A percentile compares a stretch with the other conserved stretches of the same genome.
These are phyloP conservation scores for Clitarchus hookeri DNA, from an alignment of 2,888 invertebrate species.

Conservation along the genomic window DNA sequence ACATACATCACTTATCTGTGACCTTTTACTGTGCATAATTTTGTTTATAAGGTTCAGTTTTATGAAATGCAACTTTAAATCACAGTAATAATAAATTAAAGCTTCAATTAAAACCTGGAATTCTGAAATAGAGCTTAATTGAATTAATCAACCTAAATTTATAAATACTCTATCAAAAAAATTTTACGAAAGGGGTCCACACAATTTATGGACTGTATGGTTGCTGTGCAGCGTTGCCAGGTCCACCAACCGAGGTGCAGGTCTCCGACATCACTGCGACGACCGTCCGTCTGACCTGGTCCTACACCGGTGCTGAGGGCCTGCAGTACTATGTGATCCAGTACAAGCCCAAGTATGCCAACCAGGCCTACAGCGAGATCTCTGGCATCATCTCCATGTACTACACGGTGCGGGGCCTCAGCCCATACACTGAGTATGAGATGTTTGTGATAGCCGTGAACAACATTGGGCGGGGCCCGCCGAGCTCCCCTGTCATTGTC, in stretches of 20 bases:
- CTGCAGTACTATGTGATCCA: constrained; percentile 96
- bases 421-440: constrained; percentile 95
- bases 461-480: constrained; percentile 89
- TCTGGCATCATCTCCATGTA: constrained; percentile 92
- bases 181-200: no score
- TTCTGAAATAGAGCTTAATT: no score
- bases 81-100: no score
- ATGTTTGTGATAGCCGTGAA: constrained; percentile 95
- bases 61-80: no score
- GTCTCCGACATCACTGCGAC: constrained; percentile 94
- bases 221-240: constrained; percentile 77
- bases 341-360: constrained; percentile 93
- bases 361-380: constrained; percentile 90
- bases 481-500: constrained; percentile 85
- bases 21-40: no score
- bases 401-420: constrained; percentile 86
- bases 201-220: no score
- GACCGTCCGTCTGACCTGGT: constrained; percentile 91
- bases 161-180: no score
- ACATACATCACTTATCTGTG: no score
- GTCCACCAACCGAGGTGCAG: constrained; percentile 85
- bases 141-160: no score
- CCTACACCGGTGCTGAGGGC: constrained; percentile 85
- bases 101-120: no score
- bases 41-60: no score